phyloP scores from a whole-genome alignment of 2,797 vertebrate species.

The Clarias laeviceps region DNA sequence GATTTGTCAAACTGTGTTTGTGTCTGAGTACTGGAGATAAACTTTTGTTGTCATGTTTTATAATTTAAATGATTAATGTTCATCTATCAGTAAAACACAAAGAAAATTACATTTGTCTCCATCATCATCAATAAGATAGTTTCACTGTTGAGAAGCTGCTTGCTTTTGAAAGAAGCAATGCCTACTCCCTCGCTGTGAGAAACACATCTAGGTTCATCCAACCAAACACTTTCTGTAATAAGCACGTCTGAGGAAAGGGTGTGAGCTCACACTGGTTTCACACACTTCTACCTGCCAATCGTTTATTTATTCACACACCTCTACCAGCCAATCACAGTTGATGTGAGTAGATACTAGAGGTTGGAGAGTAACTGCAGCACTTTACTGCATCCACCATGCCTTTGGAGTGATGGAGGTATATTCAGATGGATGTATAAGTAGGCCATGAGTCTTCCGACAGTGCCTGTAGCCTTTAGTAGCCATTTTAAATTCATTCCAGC shows the following conservation, averaged over 20 bases:
- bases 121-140: neutral
- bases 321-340: neutral
- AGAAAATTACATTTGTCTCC: neutral
- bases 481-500: neutral
- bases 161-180: neutral
- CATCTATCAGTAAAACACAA: neutral
- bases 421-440: neutral
- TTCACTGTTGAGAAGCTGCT: neutral
- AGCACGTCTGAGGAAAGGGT: constrained; percentile 3
- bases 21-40: neutral
- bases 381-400: neutral
- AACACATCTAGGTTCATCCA: neutral
- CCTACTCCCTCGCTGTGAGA: neutral
- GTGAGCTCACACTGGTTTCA: constrained; percentile 16
- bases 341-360: neutral
- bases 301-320: constrained; percentile 18
- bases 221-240: neutral
- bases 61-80: neutral
- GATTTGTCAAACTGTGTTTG: neutral
- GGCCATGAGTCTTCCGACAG: neutral
- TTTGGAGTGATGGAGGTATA: too few relatives aligned
- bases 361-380: neutral
- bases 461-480: constrained; percentile 1
- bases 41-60: neutral
- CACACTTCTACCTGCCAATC: neutral